These are phyloP conservation scores for Kryptolebias marmoratus DNA, from an alignment of 2,113 vertebrate species.

Conservation along the genomic window DNA sequence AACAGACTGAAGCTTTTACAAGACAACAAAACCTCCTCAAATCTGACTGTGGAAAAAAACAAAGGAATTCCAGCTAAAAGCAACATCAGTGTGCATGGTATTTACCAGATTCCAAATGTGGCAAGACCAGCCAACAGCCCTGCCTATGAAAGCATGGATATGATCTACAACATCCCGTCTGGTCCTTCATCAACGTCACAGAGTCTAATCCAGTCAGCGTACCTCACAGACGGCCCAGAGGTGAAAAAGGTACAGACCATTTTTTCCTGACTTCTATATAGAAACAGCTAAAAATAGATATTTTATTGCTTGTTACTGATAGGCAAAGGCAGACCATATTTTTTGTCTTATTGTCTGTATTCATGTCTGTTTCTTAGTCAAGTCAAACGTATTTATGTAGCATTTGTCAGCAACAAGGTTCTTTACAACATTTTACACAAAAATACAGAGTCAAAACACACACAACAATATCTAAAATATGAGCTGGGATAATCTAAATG, in stretches of 20 bases:
- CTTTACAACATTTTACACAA: too few species aligned
- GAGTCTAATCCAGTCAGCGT: conserved; percentile 57
- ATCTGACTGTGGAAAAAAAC: background rate
- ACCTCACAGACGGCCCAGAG: conserved; percentile 71
- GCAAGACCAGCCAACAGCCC: conserved; percentile 13
- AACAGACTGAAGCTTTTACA: conserved; percentile 88
- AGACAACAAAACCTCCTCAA: background rate
- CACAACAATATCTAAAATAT: too few species aligned
- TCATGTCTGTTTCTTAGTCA: too few species aligned
- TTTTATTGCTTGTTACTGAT: too few species aligned
- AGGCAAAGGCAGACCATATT: too few species aligned
- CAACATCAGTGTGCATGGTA: conserved; percentile 40
- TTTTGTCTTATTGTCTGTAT: too few species aligned
- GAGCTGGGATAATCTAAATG: too few species aligned
- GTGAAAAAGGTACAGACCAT: conserved; percentile 31
- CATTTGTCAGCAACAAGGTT: too few species aligned
- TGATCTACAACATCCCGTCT: conserved; percentile 77
- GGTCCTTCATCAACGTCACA: conserved; percentile 20
- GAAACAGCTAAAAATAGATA: too few species aligned
- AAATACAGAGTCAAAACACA: too few species aligned
- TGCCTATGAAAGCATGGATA: conserved; percentile 85
- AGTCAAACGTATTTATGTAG: too few species aligned
- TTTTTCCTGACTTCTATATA: background rate
- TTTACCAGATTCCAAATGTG: conserved; percentile 81
- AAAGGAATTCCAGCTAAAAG: rapidly evolving